phyloP scores from a whole-genome alignment of 2,797 vertebrate species.

The Vultur gryphus region DNA sequence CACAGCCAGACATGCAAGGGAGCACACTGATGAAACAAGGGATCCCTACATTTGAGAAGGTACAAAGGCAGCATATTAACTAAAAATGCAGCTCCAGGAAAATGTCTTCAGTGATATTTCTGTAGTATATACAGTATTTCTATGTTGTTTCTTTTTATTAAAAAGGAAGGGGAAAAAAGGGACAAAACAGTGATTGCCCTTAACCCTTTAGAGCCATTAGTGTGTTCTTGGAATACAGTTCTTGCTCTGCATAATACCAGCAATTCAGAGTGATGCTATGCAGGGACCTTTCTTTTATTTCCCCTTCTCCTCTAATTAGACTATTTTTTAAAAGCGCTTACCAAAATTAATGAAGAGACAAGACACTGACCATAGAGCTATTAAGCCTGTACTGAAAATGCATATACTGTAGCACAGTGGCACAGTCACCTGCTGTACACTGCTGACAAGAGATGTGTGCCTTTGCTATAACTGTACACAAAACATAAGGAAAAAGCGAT shows the following conservation, averaged over 20 bases:
- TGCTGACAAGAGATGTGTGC: neutral
- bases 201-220: neutral
- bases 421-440: neutral
- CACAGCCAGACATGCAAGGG: neutral
- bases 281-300: neutral
- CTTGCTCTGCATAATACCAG: neutral
- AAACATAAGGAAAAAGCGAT: neutral
- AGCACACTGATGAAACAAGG: neutral
- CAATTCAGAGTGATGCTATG: neutral
- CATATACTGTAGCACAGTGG: neutral
- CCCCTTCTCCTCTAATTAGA: neutral
- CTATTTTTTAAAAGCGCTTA: neutral
- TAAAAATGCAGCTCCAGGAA: neutral
- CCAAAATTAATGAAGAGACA: neutral
- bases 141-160: neutral
- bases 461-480: neutral
- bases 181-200: neutral
- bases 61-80: neutral
- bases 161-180: neutral
- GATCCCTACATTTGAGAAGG: neutral
- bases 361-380: neutral
- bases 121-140: neutral
- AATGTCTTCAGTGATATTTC: neutral
- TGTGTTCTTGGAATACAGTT: neutral
- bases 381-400: neutral